Conservation (phyloP, 2,797 vertebrate genomes). For the Argyrosomus regius region DNA sequence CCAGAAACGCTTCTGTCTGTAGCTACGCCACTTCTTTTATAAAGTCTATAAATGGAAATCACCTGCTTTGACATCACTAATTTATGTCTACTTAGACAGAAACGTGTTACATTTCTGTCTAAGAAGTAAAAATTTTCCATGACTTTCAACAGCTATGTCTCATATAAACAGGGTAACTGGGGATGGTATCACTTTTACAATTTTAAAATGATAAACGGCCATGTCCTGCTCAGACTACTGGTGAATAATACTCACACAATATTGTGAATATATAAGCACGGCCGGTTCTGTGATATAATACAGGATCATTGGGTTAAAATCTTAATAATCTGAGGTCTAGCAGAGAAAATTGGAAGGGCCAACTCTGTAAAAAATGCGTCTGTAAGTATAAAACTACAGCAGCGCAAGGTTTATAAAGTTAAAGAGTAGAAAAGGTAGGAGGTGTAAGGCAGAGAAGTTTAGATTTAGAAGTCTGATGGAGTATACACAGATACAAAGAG, state of each 20-base stretch:
- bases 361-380: background rate
- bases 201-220: background rate
- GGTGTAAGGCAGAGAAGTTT: conserved; percentile 41
- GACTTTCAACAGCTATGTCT: background rate
- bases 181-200: background rate
- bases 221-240: background rate
- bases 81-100: background rate
- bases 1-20: no score
- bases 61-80: background rate
- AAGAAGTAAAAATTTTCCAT: background rate
- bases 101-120: no score
- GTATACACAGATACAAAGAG: conserved; percentile 57
- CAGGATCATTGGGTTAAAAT: background rate
- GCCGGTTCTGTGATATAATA: background rate
- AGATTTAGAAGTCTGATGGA: conserved; percentile 48
- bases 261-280: background rate
- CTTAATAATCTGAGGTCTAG: background rate
- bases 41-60: background rate
- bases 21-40: no score
- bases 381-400: conserved; percentile 3
- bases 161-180: background rate
- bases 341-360: background rate
- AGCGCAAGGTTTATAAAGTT: conserved; percentile 43
- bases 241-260: background rate
- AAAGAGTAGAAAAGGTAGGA: background rate